These are phyloP conservation scores for Forbesichthys agassizii DNA, from an alignment of 2,113 vertebrate genomes.

Conservation along the genomic window DNA sequence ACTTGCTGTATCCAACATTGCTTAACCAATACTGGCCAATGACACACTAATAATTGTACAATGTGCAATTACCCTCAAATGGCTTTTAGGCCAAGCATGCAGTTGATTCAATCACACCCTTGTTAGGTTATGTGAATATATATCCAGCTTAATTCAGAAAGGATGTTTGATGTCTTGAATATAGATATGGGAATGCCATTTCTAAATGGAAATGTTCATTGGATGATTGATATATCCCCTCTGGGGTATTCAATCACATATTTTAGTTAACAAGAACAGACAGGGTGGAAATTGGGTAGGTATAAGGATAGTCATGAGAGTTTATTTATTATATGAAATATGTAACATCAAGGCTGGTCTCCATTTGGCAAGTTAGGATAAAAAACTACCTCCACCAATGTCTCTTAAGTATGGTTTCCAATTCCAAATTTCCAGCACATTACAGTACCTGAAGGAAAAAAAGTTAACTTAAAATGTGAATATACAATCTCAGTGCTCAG, in stretches of 20 bases:
- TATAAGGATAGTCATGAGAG: conserved; percentile 14
- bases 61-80: conserved; percentile 49
- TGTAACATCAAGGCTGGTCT: conserved; percentile 8
- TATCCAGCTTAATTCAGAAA: conserved; percentile 41
- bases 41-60: conserved; percentile 50
- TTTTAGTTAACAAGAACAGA: conserved; percentile 44
- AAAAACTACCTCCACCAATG: neutral
- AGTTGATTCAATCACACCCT: conserved; percentile 49
- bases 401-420: conserved; percentile 1
- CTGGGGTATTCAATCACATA: conserved; percentile 38
- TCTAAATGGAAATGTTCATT: conserved; percentile 50
- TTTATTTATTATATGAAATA: conserved; percentile 26
- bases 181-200: conserved; percentile 32
- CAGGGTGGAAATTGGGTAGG: conserved; percentile 26
- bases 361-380: conserved; percentile 4
- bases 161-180: conserved; percentile 31
- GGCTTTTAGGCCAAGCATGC: conserved; percentile 30
- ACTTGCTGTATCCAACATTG: conserved; percentile 10
- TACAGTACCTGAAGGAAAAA: neutral
- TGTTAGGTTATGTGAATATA: conserved; percentile 55
- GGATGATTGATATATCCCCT: conserved; percentile 38
- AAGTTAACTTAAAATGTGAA: conserved; percentile 2
- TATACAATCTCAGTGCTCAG: conserved; percentile 13
- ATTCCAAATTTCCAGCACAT: conserved; percentile 11
- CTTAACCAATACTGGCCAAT: conserved; percentile 38